Evolutionary conservation across 1,140 invertebrate species (phyloP), one percentile per base, ranked within the genome.

Genomic region (Sarcophaga peregrina): DNA sequence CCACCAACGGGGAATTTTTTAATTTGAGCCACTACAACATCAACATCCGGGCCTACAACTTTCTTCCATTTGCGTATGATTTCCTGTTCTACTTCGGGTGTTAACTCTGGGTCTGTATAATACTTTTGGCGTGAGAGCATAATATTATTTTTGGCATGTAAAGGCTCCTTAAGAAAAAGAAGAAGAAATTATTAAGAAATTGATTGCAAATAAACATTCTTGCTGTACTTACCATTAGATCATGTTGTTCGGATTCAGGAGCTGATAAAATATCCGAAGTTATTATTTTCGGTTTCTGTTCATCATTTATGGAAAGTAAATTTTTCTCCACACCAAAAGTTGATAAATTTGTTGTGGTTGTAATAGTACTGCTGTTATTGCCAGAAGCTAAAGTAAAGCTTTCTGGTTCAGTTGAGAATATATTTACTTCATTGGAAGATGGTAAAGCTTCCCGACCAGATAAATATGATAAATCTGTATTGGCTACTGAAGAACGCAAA

Each of bases 1-100:
- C 98, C 98, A 83, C 97, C 96, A 91, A 95, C 96, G 83, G 94
- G 95, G 90, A 94, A 97, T 92, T 96, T 98, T 88, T 93, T 96
- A 86, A 96, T 91, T 87, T 96, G 95, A 1, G 96, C 97, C 82
- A 98, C 96, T 86, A 98, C 95, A 88, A 98, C 96, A 89, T 97
- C 95, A 85, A 95, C 95, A 72, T 97, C 96, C 89, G 89, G n/a
- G 89, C 92, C 92, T 0, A 93, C 88, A 84, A 97, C 95, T 85
- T 95, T 94, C 82, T 95, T 93, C 97, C 97, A 98, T 90, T 97
- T 97, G 25, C 92, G 92, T 88, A 94, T 94, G 82, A 97, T 95
- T 17, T 94, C 94, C 78, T 94, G 93, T 88, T 96, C 96, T 75
- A 95, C 94, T 85, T 95, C 94, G 3, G 94, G 91, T 8, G 92